A percentile compares a stretch with the other conserved stretches of the same genome.
These are phyloP conservation scores for Alethe castanea DNA, from an alignment of 2,113 vertebrate species.

Conservation along the genomic window DNA sequence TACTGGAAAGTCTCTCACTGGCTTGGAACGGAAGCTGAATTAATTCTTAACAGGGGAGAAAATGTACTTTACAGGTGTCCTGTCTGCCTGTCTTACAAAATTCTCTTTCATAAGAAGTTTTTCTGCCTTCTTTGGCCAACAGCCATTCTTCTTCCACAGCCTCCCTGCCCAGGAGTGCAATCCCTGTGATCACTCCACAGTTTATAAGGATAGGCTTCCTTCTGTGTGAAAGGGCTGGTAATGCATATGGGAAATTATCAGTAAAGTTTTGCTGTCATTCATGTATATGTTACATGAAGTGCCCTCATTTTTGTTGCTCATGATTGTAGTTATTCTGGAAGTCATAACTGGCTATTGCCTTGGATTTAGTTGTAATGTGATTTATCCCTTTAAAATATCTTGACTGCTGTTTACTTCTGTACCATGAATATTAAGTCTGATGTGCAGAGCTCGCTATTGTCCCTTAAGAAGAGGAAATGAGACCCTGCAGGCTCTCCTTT, in stretches of 20 bases:
- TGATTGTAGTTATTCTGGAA: neutral
- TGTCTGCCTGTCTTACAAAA: neutral
- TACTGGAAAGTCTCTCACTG: neutral
- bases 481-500: neutral
- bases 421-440: neutral
- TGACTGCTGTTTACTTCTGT: neutral
- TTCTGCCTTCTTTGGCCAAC: neutral
- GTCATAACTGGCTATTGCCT: neutral
- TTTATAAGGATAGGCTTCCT: neutral
- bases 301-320: neutral
- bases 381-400: neutral
- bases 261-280: neutral
- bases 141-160: neutral
- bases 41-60: neutral
- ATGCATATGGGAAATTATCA: neutral
- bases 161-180: neutral
- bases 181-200: neutral
- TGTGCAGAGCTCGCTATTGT: neutral
- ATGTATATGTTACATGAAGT: neutral
- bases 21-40: neutral
- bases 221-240: fast-evolving
- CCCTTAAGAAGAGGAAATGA: neutral
- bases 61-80: neutral
- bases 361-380: neutral
- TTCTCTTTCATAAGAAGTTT: neutral